A percentile compares a stretch with the other conserved stretches of the same genome.
Evolutionary conservation across 2,113 vertebrate species (phyloP).

Genomic region (Ictalurus furcatus): DNA sequence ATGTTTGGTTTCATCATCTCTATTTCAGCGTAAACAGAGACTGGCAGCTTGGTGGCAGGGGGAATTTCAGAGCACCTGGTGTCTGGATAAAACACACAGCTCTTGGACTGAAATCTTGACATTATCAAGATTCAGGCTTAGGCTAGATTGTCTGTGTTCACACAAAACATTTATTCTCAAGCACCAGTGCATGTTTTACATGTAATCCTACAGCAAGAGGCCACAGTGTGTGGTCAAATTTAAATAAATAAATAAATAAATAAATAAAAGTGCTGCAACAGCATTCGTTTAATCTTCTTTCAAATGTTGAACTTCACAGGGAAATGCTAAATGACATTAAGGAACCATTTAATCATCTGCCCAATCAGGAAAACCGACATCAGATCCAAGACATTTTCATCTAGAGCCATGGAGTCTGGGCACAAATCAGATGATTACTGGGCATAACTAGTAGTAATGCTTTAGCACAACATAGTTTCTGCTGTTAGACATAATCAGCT

Average conservation of each 20-base stretch:
- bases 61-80: constrained; percentile 33
- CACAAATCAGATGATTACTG: background rate
- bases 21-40: constrained; percentile 23
- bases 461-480: background rate
- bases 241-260: too few species aligned
- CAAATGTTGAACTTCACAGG: background rate
- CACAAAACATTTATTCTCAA: background rate
- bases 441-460: background rate
- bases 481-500: background rate
- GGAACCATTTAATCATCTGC: background rate
- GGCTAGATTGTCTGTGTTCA: background rate
- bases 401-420: background rate
- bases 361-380: background rate
- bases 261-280: background rate
- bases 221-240: background rate
- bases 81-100: constrained; percentile 24
- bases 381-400: background rate
- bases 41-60: constrained; percentile 23
- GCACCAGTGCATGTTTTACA: background rate
- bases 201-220: background rate
- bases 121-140: background rate
- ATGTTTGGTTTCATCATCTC: constrained; percentile 34
- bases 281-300: background rate
- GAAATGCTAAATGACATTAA: background rate
- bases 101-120: background rate